A percentile compares a stretch with the other conserved stretches of the same genome.
Conservation (phyloP, 2,888 invertebrate genomes). For the Chrysotoxum bicinctum region DNA sequence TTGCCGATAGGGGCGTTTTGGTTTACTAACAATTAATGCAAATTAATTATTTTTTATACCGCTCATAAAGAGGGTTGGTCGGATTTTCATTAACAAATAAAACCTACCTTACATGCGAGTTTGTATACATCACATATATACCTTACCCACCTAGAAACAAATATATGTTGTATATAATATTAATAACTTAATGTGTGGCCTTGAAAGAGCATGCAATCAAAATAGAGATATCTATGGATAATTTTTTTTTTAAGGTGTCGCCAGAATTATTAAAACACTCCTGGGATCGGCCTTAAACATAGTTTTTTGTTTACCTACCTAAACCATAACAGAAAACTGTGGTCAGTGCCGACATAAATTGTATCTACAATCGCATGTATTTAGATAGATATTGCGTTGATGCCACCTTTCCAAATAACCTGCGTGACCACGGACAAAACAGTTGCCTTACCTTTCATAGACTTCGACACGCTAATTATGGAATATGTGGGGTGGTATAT, state of each 20-base stretch:
- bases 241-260: conserved; percentile 2
- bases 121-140: neutral
- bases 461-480: conserved; percentile 40
- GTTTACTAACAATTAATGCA: conserved; percentile 40
- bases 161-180: neutral
- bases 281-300: conserved; percentile 13
- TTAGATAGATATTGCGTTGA: conserved; percentile 36
- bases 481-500: neutral
- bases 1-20: conserved; percentile 61
- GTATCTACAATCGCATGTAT: neutral
- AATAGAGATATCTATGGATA: neutral
- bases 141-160: neutral
- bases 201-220: neutral
- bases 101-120: neutral
- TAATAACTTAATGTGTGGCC: conserved; percentile 25
- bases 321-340: neutral
- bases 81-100: neutral
- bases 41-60: conserved; percentile 22
- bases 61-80: conserved; percentile 3
- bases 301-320: conserved; percentile 1
- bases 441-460: conserved; percentile 24
- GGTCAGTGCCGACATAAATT: conserved; percentile 20
- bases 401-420: conserved; percentile 12
- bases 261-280: conserved; percentile 1
- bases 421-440: conserved; percentile 46